Percentiles rank a stretch among this genome's conserved stretches.
phyloP scores from a whole-genome alignment of 2,888 invertebrate genomes.

The Temnothorax ravouxi region DNA sequence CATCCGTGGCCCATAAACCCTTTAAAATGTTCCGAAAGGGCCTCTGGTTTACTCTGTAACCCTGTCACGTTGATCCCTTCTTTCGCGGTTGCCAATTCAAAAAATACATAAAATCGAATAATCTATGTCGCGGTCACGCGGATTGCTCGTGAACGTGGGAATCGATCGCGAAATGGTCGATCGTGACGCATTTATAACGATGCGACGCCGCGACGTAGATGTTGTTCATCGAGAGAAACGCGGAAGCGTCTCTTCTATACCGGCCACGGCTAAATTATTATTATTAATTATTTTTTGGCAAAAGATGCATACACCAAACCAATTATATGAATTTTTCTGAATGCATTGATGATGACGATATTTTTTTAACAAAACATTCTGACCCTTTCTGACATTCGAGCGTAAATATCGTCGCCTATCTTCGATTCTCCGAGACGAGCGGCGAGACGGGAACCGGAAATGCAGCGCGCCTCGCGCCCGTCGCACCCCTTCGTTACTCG shows the following conservation, averaged over 20 bases:
- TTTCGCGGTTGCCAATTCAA: conserved; percentile 56
- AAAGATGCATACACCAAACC: not conserved
- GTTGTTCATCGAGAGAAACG: not conserved
- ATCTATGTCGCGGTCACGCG: conserved; percentile 49
- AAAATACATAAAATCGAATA: conserved; percentile 36
- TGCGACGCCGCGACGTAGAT: not conserved
- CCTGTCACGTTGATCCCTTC: conserved; percentile 54
- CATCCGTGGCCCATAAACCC: conserved; percentile 63
- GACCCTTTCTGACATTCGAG: not conserved
- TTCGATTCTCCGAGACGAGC: conserved; percentile 11
- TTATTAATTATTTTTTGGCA: not conserved
- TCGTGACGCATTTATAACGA: not conserved
- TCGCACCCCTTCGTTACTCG: conserved; percentile 74
- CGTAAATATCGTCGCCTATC: not conserved
- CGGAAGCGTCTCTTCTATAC: not conserved
- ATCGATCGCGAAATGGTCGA: conserved; percentile 38
- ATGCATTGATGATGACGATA: not conserved
- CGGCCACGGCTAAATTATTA: too few species aligned
- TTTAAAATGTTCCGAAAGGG: conserved; percentile 63
- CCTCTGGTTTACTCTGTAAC: conserved; percentile 62
- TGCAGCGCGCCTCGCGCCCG: conserved; percentile 10
- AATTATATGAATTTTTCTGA: not conserved
- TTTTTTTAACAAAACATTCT: not conserved
- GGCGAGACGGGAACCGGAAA: conserved; percentile 49
- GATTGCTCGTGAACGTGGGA: conserved; percentile 12